phyloP scores from a whole-genome alignment of 2,113 vertebrate genomes.

The Cnemophilus loriae region DNA sequence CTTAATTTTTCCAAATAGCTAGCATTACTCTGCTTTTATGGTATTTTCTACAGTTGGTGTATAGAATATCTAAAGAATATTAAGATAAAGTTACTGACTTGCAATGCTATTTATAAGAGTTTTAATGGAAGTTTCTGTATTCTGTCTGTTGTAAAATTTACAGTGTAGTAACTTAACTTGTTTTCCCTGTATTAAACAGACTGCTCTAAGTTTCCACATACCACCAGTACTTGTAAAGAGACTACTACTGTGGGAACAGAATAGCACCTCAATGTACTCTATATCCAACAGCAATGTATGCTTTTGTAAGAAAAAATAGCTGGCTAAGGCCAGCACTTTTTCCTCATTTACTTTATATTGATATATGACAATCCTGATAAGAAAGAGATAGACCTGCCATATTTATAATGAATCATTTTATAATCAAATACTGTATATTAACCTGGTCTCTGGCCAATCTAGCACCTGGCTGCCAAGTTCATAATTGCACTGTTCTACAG shows the following conservation, averaged over 20 bases:
- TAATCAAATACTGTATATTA: conserved; percentile 47
- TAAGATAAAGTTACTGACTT: neutral
- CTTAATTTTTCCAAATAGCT: neutral
- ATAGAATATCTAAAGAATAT: neutral
- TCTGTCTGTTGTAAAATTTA: neutral
- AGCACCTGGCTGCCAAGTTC: conserved; percentile 24
- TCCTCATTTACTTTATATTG: conserved; percentile 47
- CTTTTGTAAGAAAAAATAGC: conserved; percentile 24
- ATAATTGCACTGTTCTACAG: conserved; percentile 23
- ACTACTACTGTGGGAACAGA: neutral
- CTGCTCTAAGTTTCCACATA: neutral
- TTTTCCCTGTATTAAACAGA: neutral
- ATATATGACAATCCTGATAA: conserved; percentile 40
- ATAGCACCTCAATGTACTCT: neutral
- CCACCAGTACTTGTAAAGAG: neutral
- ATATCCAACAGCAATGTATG: neutral
- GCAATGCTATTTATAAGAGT: neutral
- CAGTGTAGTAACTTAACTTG: neutral
- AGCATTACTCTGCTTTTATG: neutral
- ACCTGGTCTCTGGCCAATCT: conserved; percentile 30
- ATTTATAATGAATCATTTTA: conserved; percentile 53
- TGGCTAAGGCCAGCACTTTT: conserved; percentile 38
- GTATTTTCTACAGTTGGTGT: neutral
- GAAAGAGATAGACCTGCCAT: conserved; percentile 32
- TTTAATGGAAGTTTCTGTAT: neutral